These are phyloP conservation scores for Solenodon paradoxus DNA, from an alignment of 2,113 vertebrate species.

Conservation along the genomic window DNA sequence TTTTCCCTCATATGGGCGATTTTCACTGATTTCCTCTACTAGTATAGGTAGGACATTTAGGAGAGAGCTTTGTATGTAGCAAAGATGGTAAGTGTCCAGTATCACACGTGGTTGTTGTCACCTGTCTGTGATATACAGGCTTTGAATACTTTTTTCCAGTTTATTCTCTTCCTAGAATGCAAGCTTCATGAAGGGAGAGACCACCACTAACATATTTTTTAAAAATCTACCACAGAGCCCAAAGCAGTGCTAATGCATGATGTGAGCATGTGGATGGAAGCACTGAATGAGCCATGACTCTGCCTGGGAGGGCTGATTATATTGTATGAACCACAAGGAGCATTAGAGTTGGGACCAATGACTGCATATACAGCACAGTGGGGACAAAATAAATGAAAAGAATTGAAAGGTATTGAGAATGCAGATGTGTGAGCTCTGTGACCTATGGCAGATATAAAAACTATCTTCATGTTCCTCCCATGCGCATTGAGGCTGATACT, in stretches of 20 bases:
- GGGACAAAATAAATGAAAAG: background rate
- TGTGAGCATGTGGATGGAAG: fast-evolving
- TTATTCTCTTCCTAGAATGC: background rate
- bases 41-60: background rate
- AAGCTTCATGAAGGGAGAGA: background rate
- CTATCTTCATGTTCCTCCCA: background rate
- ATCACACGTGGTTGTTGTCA: background rate
- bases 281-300: background rate
- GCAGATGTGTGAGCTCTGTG: background rate
- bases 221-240: background rate
- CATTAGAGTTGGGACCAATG: background rate
- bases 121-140: background rate
- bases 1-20: background rate
- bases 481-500: background rate
- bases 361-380: no score
- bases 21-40: background rate
- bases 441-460: background rate
- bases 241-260: background rate
- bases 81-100: background rate
- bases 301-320: background rate
- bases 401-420: background rate
- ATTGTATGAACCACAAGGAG: background rate
- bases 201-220: background rate
- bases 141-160: background rate
- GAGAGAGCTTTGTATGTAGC: background rate